phyloP scores from a whole-genome alignment of 2,113 vertebrate genomes.

The Chrysemys picta region DNA sequence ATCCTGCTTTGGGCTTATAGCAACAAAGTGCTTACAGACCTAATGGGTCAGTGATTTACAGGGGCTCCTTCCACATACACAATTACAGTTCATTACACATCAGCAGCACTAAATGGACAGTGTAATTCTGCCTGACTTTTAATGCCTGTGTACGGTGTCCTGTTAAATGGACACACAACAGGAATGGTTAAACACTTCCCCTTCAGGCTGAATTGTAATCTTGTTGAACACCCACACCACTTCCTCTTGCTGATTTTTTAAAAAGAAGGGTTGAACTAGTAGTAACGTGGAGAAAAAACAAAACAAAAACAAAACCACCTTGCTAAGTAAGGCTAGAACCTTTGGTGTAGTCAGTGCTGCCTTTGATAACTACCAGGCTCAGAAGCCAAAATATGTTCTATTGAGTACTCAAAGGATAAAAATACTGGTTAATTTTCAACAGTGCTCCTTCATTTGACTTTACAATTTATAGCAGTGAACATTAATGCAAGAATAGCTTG shows the following conservation, averaged over 20 bases:
- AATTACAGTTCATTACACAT: conserved; percentile 74
- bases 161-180: conserved; percentile 57
- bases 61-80: conserved; percentile 60
- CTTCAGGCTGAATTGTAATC: conserved; percentile 52
- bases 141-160: conserved; percentile 48
- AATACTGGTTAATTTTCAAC: conserved; percentile 88
- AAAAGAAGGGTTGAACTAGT: conserved; percentile 40
- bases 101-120: conserved; percentile 52
- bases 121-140: conserved; percentile 48
- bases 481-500: conserved; percentile 86
- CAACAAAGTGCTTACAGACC: conserved; percentile 65
- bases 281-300: background rate
- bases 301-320: background rate
- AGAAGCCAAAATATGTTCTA: conserved; percentile 84
- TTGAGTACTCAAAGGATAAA: conserved; percentile 83
- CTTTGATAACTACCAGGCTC: conserved; percentile 77
- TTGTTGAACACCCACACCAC: conserved; percentile 51
- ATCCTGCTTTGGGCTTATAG: conserved; percentile 72
- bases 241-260: background rate
- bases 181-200: conserved; percentile 50
- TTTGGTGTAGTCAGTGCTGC: conserved; percentile 53
- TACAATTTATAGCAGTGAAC: conserved; percentile 86
- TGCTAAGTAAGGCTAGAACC: conserved; percentile 44
- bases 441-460: conserved; percentile 89
- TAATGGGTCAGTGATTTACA: conserved; percentile 68